A percentile compares a stretch with the other conserved stretches of the same genome.
Evolutionary conservation across 2,888 invertebrate species (phyloP).

Genomic region (Polietes domitor): DNA sequence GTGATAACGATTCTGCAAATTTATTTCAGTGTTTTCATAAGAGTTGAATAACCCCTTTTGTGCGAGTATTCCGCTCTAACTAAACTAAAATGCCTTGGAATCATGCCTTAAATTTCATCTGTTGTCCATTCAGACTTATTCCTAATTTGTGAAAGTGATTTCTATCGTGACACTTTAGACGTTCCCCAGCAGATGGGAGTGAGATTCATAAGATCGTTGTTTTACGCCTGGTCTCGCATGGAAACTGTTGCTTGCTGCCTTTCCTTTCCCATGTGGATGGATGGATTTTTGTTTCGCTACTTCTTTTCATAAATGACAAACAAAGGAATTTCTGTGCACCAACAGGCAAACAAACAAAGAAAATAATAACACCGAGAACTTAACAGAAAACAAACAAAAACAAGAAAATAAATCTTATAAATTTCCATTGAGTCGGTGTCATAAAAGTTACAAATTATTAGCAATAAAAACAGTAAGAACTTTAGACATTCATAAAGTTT

Average conservation of each 20-base stretch:
- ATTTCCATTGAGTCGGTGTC: slow-evolving; percentile 17
- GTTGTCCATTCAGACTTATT: too few relatives aligned
- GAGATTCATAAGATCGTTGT: neutral
- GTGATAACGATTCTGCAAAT: too few relatives aligned
- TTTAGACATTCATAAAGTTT: slow-evolving; percentile 18
- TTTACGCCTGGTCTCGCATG: neutral
- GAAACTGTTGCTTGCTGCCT: neutral
- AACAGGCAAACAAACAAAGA: neutral
- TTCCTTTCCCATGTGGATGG: neutral
- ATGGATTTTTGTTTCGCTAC: too few relatives aligned
- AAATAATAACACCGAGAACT: neutral
- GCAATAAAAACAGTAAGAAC: slow-evolving; percentile 31
- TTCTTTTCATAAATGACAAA: too few relatives aligned
- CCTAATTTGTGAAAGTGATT: neutral
- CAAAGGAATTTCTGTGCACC: neutral
- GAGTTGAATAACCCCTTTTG: too few relatives aligned
- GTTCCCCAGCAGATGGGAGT: too few relatives aligned
- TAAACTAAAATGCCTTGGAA: too few relatives aligned
- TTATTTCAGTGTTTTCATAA: too few relatives aligned
- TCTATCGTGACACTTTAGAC: neutral
- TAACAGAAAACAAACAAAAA: neutral
- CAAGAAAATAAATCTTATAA: slow-evolving; percentile 9
- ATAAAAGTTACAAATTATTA: slow-evolving; percentile 45
- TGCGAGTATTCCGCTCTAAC: too few relatives aligned
- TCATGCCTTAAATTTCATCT: too few relatives aligned